These are phyloP conservation scores for Hypena proboscidalis DNA, from an alignment of 2,888 invertebrate genomes.

Conservation along the genomic window DNA sequence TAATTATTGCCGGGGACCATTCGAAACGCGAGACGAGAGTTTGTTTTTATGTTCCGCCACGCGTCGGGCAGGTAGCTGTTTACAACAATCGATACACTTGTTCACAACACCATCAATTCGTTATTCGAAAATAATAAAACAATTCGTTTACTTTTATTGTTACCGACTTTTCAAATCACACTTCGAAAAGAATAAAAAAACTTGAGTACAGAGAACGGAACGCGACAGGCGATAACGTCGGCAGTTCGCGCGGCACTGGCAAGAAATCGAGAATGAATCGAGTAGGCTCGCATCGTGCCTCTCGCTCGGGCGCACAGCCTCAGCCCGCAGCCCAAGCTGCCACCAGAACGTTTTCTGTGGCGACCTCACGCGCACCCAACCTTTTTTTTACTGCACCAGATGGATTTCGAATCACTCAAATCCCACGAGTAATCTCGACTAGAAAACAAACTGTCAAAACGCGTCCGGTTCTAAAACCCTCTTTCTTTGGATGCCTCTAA, in stretches of 20 bases:
- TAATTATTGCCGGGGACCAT: slow-evolving; percentile 76
- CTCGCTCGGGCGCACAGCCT: slow-evolving; percentile 65
- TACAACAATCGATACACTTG: slow-evolving; percentile 60
- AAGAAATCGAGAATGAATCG: slow-evolving; percentile 70
- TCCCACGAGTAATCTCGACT: slow-evolving; percentile 37
- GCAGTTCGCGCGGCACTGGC: slow-evolving; percentile 76
- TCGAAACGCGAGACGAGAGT: slow-evolving; percentile 73
- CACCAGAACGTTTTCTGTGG: slow-evolving; percentile 52
- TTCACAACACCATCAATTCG: slow-evolving; percentile 71
- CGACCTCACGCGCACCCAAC: slow-evolving; percentile 64
- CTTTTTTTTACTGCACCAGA: slow-evolving; percentile 53
- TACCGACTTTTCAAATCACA: slow-evolving; percentile 59
- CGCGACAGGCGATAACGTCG: slow-evolving; percentile 60
- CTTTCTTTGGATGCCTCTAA: slow-evolving; percentile 6
- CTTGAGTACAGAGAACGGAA: slow-evolving; percentile 46
- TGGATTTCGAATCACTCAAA: slow-evolving; percentile 47
- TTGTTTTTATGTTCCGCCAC: slow-evolving; percentile 76
- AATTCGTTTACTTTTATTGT: slow-evolving; percentile 54
- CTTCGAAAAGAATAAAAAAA: slow-evolving; percentile 59
- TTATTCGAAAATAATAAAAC: slow-evolving; percentile 61
- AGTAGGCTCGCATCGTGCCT: slow-evolving; percentile 60
- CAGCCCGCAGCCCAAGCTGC: slow-evolving; percentile 47
- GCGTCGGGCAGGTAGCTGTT: slow-evolving; percentile 61
- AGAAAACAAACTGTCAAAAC: slow-evolving; percentile 16
- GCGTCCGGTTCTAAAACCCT: slow-evolving; percentile 5